phyloP scores from a whole-genome alignment of 2,888 invertebrate genomes.

The Tenthredo distinguenda region DNA sequence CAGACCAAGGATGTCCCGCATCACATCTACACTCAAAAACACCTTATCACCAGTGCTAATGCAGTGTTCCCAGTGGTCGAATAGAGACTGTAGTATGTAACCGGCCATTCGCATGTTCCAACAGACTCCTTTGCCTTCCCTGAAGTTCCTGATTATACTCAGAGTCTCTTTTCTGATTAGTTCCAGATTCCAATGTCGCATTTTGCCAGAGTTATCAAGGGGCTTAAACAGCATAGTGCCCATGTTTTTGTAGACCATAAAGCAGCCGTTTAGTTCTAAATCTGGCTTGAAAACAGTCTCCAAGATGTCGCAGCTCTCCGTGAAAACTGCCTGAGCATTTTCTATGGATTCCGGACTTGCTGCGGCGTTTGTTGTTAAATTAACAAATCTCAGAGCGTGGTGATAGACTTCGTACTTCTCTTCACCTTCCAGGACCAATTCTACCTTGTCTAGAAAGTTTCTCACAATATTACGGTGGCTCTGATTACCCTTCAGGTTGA shows the following conservation, averaged over 20 bases:
- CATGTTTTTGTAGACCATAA: conserved; percentile 58
- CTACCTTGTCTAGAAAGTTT: neutral
- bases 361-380: neutral
- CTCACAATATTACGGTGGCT: neutral
- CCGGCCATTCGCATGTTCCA: conserved; percentile 56
- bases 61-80: conserved; percentile 63
- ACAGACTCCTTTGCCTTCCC: conserved; percentile 38
- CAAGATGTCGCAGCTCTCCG: conserved; percentile 23
- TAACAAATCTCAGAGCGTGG: neutral
- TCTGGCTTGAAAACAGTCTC: conserved; percentile 2
- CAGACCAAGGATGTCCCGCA: conserved; percentile 59
- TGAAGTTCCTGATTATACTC: neutral
- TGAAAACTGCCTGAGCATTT: conserved; percentile 1
- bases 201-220: conserved; percentile 44
- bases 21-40: conserved; percentile 55
- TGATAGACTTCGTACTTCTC: conserved; percentile 16
- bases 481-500: neutral
- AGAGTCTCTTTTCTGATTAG: conserved; percentile 3
- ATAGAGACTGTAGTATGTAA: conserved; percentile 60
- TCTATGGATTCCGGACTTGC: neutral
- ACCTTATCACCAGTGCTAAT: conserved; percentile 23
- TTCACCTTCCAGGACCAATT: neutral
- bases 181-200: conserved; percentile 53
- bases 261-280: conserved; percentile 58
- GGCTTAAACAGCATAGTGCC: conserved; percentile 58